Conservation (phyloP, 1,140 invertebrate genomes). For the Lepidurus arcticus region DNA sequence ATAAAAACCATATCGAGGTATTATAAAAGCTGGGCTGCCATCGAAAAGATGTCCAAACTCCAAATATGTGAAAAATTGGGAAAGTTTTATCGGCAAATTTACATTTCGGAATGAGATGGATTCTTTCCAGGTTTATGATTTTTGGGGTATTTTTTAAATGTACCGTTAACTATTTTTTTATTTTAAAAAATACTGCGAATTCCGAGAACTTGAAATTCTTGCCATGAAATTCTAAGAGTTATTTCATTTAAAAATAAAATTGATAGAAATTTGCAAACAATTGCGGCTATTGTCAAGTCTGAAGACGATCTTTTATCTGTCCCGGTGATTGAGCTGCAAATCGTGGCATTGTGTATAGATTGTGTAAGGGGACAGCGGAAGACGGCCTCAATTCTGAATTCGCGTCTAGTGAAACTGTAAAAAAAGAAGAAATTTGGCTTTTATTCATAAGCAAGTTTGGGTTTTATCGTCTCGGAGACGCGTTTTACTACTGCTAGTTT, state of each 20-base stretch:
- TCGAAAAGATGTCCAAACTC: not conserved
- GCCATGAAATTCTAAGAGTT: not conserved
- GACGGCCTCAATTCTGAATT: not conserved
- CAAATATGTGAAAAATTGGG: not conserved
- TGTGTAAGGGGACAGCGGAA: not conserved
- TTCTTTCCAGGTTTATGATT: not conserved
- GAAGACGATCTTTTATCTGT: not conserved
- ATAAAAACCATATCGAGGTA: constrained; percentile 19
- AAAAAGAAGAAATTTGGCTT: too few species aligned
- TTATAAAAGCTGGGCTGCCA: not conserved
- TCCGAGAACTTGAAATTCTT: not conserved
- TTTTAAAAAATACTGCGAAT: not conserved
- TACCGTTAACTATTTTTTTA: too few species aligned
- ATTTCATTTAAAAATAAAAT: too few species aligned
- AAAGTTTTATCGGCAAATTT: not conserved
- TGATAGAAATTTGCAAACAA: constrained; percentile 12
- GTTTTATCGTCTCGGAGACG: too few species aligned
- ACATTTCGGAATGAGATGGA: not conserved
- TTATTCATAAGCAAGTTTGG: too few species aligned
- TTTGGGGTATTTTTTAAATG: too few species aligned
- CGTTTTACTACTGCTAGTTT: too few species aligned
- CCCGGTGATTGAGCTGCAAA: not conserved
- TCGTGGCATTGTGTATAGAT: not conserved
- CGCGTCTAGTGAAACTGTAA: too few species aligned
- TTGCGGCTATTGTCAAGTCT: not conserved